A percentile compares a stretch with the other conserved stretches of the same genome.
phyloP scores from a whole-genome alignment of 2,888 invertebrate genomes.

The Metallyticus violacea region DNA sequence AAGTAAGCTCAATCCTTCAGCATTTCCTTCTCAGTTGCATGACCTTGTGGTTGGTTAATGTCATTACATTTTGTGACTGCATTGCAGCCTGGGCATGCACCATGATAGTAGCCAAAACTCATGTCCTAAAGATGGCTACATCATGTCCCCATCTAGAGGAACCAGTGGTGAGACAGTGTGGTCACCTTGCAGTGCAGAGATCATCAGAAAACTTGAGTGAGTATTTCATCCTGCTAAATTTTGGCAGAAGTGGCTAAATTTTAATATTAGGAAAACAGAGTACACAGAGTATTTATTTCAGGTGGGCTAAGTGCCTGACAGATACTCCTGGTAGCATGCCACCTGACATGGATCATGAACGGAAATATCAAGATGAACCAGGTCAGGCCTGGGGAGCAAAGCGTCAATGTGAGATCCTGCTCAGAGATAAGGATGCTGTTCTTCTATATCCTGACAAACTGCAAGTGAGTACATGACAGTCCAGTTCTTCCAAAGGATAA shows the following conservation, averaged over 20 bases:
- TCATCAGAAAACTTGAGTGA: conserved; percentile 60
- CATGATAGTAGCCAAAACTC: conserved; percentile 71
- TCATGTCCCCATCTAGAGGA: conserved; percentile 80
- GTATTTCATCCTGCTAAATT: not conserved
- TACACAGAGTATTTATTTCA: conserved; percentile 35
- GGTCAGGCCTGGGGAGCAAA: conserved; percentile 70
- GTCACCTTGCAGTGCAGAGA: conserved; percentile 71
- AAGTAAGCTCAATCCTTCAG: conserved; percentile 56
- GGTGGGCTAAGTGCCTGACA: conserved; percentile 63
- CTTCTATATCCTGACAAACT: conserved; percentile 34
- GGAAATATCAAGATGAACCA: conserved; percentile 59
- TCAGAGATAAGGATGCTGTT: conserved; percentile 66
- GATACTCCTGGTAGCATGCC: conserved; percentile 55
- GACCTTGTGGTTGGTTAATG: not conserved
- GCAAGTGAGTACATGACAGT: conserved; percentile 23
- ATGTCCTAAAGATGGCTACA: conserved; percentile 73
- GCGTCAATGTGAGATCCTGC: conserved; percentile 68
- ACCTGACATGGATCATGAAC: conserved; percentile 56
- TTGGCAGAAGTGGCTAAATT: no score
- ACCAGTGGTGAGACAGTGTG: conserved; percentile 74
- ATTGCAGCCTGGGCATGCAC: conserved; percentile 70
- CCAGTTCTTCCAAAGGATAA: no score
- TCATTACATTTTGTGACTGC: not conserved
- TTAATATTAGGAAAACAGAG: no score
- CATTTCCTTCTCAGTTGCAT: no score